Evolutionary conservation across 2,888 invertebrate genomes (phyloP).

Genomic region (Coelogynopora nodosa): DNA sequence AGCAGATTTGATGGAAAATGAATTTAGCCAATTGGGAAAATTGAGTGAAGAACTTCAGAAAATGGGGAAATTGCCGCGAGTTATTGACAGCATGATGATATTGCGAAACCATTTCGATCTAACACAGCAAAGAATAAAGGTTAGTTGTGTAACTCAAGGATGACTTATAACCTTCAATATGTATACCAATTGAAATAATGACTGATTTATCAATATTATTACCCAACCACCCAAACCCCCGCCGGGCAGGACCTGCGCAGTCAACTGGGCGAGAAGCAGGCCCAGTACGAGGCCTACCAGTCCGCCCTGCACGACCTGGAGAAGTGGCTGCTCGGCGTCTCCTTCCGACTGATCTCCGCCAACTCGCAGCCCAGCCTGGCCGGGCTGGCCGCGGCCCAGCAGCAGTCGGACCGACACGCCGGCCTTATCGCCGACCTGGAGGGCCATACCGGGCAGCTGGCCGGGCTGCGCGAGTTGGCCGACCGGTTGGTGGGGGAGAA

Average conservation of each 20-base stretch:
- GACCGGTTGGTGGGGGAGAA: not conserved
- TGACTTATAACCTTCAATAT: too few species aligned
- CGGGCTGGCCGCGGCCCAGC: not conserved
- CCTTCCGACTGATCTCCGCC: slow-evolving; percentile 3
- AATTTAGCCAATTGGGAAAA: not conserved
- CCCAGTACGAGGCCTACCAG: not conserved
- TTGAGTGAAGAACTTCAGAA: not conserved
- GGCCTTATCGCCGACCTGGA: not conserved
- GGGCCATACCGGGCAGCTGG: not conserved
- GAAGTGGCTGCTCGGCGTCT: not conserved
- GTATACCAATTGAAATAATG: too few species aligned
- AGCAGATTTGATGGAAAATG: not conserved
- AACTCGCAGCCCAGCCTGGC: not conserved
- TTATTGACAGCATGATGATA: not conserved
- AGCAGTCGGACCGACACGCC: not conserved
- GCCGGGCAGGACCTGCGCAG: slow-evolving; percentile 1
- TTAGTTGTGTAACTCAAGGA: too few species aligned
- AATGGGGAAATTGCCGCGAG: not conserved
- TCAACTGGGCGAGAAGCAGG: not conserved
- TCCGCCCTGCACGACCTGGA: not conserved
- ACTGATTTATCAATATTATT: too few species aligned
- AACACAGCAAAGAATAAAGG: not conserved
- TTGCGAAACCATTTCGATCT: not conserved
- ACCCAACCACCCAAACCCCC: too few species aligned
- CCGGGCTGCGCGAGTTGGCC: not conserved